Base-by-base conservation (phyloP, 2,113 vertebrate genomes). In the Sus scrofa region DNA sequence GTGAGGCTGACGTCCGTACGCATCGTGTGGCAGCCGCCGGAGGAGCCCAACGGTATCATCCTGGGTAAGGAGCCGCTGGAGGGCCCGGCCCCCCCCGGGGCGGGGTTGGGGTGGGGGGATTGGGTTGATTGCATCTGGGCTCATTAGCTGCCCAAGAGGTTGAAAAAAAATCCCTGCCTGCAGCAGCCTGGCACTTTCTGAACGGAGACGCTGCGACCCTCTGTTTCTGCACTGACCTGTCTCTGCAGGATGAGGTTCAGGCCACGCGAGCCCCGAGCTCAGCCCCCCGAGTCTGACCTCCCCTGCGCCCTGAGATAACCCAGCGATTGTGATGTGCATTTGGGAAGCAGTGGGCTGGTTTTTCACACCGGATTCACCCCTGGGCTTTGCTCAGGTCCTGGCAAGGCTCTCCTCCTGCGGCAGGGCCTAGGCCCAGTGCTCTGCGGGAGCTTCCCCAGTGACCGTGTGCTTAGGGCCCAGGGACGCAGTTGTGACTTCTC, bases 21-120 rank as follows among this genome's bases (percentile, higher is more conserved):
- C 81, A 99, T 99, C 67, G 99, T 99, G 24, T 99, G 99, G 99
- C 99, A 99, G 97, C 99, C 99, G 0, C 99, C 99, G 0, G 98
- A 99, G 86, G 99, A 99, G 90, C 99, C 99, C 96, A 99, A 99
- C 0, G 99, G 99, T 54, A 97, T 99, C 60, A 99, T 99, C 77
- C 98, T 99, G 97, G 99, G 99, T 99, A 98, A 99, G 98, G n/a
- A n/a, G n/a, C n/a, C n/a, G n/a, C n/a, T n/a, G n/a, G n/a, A n/a
- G n/a, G n/a, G n/a, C n/a, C n/a, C n/a, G n/a, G n/a, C n/a, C n/a
- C n/a, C n/a, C n/a, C n/a, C n/a, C n/a, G n/a, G n/a, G n/a, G n/a
- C n/a, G n/a, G n/a, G n/a, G n/a, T n/a, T n/a, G n/a, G n/a, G n/a
- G n/a, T n/a, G n/a, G n/a, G n/a, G n/a, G n/a, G n/a, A 10, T 9